Conservation (phyloP, 2,113 vertebrate genomes). For the Halichoerus grypus region DNA sequence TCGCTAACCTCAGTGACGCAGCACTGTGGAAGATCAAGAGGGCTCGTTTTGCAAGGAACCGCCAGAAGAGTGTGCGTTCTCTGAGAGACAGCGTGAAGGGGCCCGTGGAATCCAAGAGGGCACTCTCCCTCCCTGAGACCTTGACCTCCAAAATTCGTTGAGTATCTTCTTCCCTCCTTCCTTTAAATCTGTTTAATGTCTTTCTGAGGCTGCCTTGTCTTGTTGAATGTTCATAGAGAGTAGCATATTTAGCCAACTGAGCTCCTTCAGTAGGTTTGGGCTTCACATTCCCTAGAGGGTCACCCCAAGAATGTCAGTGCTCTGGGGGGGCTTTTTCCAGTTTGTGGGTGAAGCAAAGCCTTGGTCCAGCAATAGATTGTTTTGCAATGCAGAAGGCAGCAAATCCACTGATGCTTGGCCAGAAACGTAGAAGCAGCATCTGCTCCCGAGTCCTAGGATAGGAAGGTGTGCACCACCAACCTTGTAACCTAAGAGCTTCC, state of each 20-base stretch:
- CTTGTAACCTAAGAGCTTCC: neutral
- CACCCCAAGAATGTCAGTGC: neutral
- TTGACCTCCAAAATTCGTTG: conserved; percentile 96
- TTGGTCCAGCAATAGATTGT: neutral
- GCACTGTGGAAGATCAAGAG: conserved; percentile 99
- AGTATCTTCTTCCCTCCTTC: conserved; percentile 86
- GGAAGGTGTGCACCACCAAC: neutral
- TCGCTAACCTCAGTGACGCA: conserved; percentile 97
- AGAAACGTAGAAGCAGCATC: neutral
- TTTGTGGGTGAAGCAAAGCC: neutral
- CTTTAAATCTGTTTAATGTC: conserved; percentile 65
- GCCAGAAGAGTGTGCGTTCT: conserved; percentile 97
- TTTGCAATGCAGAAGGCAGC: neutral
- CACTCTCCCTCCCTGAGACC: conserved; percentile 97
- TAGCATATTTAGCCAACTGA: neutral
- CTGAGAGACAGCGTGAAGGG: conserved; percentile 97
- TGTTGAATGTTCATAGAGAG: conserved; percentile 51
- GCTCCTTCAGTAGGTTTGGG: neutral
- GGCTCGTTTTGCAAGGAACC: conserved; percentile 98
- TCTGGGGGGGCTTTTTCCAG: neutral
- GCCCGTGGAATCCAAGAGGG: conserved; percentile 93
- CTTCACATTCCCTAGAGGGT: conserved; percentile 63
- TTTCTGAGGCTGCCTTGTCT: conserved; percentile 69
- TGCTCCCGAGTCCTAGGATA: neutral
- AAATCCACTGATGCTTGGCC: neutral